Conservation (phyloP, 1,140 invertebrate genomes). For the Leptinotarsa undecemlineata region DNA sequence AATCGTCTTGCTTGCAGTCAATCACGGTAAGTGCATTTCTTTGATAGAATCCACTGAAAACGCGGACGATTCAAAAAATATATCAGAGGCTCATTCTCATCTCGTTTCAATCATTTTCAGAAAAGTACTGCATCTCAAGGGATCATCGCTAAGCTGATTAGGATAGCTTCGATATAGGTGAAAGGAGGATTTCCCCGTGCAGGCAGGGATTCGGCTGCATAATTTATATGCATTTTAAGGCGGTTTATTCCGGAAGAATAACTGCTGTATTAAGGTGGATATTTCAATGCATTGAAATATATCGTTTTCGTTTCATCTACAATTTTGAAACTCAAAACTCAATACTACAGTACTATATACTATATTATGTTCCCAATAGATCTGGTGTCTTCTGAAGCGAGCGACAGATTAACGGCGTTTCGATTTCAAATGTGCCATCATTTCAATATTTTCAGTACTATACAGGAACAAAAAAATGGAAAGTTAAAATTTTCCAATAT, state of each 20-base stretch:
- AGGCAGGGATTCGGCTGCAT: background rate
- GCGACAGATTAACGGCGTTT: too few relatives aligned
- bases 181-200: background rate
- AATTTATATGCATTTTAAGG: background rate
- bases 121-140: background rate
- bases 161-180: background rate
- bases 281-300: too few relatives aligned
- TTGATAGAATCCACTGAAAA: background rate
- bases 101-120: background rate
- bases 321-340: too few relatives aligned
- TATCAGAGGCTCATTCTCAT: background rate
- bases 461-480: too few relatives aligned
- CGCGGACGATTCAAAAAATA: background rate
- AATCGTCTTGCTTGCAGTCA: background rate
- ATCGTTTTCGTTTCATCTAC: too few relatives aligned
- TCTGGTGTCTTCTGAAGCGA: too few relatives aligned
- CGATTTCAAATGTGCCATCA: too few relatives aligned
- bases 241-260: background rate
- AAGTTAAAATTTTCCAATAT: too few relatives aligned
- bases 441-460: too few relatives aligned
- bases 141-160: background rate
- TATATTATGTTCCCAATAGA: too few relatives aligned
- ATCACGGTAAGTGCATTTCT: constrained; percentile 2
- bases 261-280: background rate
- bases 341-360: too few relatives aligned